Conservation (phyloP, 2,797 vertebrate genomes). For the Microctenopoma steveboyesi region DNA sequence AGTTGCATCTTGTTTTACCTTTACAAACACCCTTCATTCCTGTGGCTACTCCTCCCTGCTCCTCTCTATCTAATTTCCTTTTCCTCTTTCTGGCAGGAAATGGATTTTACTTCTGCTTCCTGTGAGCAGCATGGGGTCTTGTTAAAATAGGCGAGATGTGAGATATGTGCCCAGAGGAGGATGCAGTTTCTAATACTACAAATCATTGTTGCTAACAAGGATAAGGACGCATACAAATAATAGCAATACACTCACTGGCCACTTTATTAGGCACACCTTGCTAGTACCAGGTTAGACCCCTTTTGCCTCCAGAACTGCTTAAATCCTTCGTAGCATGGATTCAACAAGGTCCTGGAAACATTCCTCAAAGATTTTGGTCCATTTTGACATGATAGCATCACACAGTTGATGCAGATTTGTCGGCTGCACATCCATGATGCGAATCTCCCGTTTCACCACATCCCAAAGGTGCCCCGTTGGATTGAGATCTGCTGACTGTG, state of each 20-base stretch:
- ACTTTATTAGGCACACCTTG: no score
- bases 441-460: slow-evolving; percentile 54
- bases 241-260: no score
- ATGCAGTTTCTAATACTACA: no score
- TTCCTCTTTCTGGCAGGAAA: slow-evolving; percentile 41
- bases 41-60: slow-evolving; percentile 13
- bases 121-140: slow-evolving; percentile 28
- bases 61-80: slow-evolving; percentile 41
- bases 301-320: no score
- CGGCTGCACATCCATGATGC: slow-evolving; percentile 59
- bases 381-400: slow-evolving; percentile 57
- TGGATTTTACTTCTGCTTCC: slow-evolving; percentile 57
- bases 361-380: neutral
- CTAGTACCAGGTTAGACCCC: no score
- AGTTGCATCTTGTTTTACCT: neutral
- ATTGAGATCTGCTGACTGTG: no score
- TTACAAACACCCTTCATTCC: neutral
- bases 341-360: no score
- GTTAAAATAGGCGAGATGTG: slow-evolving; percentile 13
- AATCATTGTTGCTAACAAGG: no score
- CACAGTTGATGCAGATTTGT: slow-evolving; percentile 57
- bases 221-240: no score
- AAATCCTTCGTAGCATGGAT: no score
- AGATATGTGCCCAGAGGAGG: slow-evolving; percentile 11
- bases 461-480: slow-evolving; percentile 18